Base-by-base conservation (phyloP, 2,888 invertebrate species). In the Drosophila tanythrix region DNA sequence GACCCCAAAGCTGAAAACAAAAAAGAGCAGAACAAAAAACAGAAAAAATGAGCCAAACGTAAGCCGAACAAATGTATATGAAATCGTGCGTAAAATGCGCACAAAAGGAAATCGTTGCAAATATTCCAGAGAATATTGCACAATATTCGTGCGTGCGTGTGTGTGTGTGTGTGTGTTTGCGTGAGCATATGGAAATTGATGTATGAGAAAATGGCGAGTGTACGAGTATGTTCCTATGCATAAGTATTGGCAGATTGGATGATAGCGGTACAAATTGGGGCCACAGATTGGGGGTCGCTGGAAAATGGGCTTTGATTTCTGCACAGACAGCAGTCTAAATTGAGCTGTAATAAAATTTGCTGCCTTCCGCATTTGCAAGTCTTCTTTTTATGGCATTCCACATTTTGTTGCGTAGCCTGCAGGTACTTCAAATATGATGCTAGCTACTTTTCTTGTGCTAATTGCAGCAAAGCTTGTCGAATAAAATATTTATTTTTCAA, bases 31-130 rank as follows among this genome's bases (percentile, higher is more conserved):
- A 60, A 29, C 36, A 46, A 31, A 36, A 31, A 36, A 46, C 15
- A 40, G 31, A 43, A 48, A 60, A 51, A 62, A 68, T 65, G 51
- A 60, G 21, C 4, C 48, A 59, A 71, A 66, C 68, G 70, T 81
- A 85, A 85, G 84, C 78, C 82, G 61, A 76, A 79, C 79, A 80
- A 86, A 86, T 76, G 82, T 84, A 86, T 81, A 86, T 84, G 83
- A 88, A 87, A 87, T 87, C 87, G 87, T 87, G 87, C 87, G 87
- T 87, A 84, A 86, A 82, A 84, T 79, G 81, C 79, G 77, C 81
- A 86, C 81, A 87, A 88, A 86, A 76, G 82, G 51, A 83, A 80
- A 77, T 82, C 70, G 67, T 72, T 83, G 83, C 72, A 76, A 80
- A 80, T 71, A 75, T 74, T 55, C 63, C 70, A 59, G 58, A 73